phyloP scores from a whole-genome alignment of 2,113 vertebrate genomes.

The Pachycephala philippinensis region DNA sequence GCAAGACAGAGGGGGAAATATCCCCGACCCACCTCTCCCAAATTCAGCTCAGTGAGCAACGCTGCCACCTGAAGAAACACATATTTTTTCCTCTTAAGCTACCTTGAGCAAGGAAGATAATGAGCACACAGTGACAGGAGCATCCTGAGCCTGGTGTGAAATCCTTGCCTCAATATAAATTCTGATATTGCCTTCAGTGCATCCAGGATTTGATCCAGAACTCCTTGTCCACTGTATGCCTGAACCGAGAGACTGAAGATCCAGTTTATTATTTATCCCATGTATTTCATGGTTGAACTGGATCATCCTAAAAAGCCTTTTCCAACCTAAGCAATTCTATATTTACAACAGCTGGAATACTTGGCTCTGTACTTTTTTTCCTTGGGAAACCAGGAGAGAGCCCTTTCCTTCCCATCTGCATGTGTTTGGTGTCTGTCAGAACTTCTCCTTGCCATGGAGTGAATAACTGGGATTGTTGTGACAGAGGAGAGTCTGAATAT shows the following conservation, averaged over 20 bases:
- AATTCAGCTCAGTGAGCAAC: not conserved
- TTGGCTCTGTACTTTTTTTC: not conserved
- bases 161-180: not conserved
- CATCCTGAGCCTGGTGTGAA: not conserved
- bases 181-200: not conserved
- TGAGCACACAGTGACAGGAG: not conserved
- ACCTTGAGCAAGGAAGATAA: not conserved
- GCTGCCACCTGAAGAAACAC: not conserved
- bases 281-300: not conserved
- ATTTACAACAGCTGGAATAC: not conserved
- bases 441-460: not conserved
- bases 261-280: not conserved
- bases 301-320: not conserved
- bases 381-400: not conserved
- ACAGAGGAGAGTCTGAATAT: not conserved
- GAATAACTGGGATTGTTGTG: not conserved
- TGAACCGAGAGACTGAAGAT: not conserved
- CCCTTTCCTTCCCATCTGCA: not conserved
- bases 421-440: not conserved
- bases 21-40: not conserved
- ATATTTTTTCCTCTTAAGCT: not conserved
- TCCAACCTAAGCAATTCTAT: not conserved
- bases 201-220: not conserved
- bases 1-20: not conserved
- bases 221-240: not conserved